Conservation (phyloP, 2,888 invertebrate genomes). For the Cheilosia variabilis region DNA sequence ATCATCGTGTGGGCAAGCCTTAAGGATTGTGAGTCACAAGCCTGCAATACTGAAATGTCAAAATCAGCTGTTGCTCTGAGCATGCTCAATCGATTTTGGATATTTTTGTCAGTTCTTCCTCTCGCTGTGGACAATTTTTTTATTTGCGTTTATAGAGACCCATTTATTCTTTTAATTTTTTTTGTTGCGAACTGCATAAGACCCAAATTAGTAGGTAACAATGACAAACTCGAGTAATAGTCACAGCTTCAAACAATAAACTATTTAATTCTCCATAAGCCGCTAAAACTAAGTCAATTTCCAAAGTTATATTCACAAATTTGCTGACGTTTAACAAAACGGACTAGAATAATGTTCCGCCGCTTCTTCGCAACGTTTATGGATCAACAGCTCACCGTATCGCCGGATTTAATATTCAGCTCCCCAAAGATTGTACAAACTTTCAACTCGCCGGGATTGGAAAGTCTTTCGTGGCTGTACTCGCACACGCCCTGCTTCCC, state of each 20-base stretch:
- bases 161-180: not conserved
- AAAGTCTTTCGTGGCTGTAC: constrained; percentile 87
- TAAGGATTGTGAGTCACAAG: not conserved
- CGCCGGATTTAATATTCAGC: constrained; percentile 79
- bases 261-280: not conserved
- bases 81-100: not conserved
- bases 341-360: constrained; percentile 77
- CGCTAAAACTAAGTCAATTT: not conserved
- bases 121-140: not conserved
- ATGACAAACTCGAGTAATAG: constrained; percentile 41
- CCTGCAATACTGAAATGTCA: constrained; percentile 29
- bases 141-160: not conserved
- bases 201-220: constrained; percentile 11
- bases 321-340: constrained; percentile 3
- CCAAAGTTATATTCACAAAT: constrained; percentile 25
- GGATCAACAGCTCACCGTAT: constrained; percentile 80
- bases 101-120: not conserved
- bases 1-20: not conserved
- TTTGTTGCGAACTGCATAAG: not conserved
- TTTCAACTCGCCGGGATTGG: constrained; percentile 82
- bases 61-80: constrained; percentile 45
- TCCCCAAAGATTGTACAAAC: constrained; percentile 78
- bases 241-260: constrained; percentile 1
- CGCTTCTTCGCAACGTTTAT: constrained; percentile 81
- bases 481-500: constrained; percentile 88